Evolutionary conservation across 2,113 vertebrate species (phyloP), one percentile per base, ranked within the genome.

Genomic region (Merops nubicus): DNA sequence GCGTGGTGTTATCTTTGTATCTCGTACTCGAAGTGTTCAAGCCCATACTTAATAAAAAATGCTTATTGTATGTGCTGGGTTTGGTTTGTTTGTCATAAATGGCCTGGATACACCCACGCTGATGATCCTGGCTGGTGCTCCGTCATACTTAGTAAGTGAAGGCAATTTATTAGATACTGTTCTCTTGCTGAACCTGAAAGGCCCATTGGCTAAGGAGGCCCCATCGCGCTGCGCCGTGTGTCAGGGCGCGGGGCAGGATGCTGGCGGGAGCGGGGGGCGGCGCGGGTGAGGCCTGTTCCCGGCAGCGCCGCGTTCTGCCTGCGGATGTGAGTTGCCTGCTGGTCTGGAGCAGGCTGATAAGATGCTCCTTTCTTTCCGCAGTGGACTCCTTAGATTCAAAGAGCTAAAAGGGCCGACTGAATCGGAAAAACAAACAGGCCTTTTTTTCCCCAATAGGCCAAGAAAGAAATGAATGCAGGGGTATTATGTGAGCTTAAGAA

Each of bases 261-360:
- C 76, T 96, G 63, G 96, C 96, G 80, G 95, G 93, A 97, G 97
- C 67, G 50, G 96, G 74, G 96, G 92, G 96, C 95, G 94, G 96
- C 96, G 97, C 65, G 98, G 98, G 98, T 98, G 85, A 97, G 98
- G 99, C 98, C 98, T 98, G 94, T 97, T 97, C 98, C 98, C 98
- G 98, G 97, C 98, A 96, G 85, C 97, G 93, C 97, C 97, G 96
- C 97, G 98, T 98, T 99, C 98, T 98, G 98, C 98, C 95, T 98
- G 96, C 97, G 98, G 98, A 98, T 98, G 98, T 98, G 98, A 98
- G 98, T 91, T 94, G 98, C 98, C 98, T 98, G 97, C 97, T 97
- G 98, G 98, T 98, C 99, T 99, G 99, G 97, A 98, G 98, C 97
- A 93, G 70, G 96, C 98, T 98, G 99, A 99, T 99, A 99, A 99